Percentiles rank a stretch among this genome's conserved stretches.
Conservation (phyloP, 2,797 vertebrate genomes). For the Chaetodon trifasciatus region DNA sequence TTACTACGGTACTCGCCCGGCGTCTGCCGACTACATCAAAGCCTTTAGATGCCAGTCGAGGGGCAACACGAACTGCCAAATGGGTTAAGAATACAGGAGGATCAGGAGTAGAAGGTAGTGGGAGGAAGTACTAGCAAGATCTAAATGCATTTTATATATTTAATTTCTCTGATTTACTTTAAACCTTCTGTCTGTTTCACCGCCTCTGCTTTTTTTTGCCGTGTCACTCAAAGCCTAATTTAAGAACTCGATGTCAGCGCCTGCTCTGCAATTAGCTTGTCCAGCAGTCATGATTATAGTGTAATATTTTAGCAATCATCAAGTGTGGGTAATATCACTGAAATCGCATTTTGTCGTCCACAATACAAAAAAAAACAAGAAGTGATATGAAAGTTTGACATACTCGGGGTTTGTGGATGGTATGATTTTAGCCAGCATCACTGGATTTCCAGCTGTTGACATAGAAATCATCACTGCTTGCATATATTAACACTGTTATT, state of each 20-base stretch:
- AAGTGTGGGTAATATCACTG: not conserved
- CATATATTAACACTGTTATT: not conserved
- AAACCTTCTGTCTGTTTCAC: constrained; percentile 37
- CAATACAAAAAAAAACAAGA: not conserved
- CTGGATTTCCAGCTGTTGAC: not conserved
- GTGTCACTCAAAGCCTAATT: constrained; percentile 29
- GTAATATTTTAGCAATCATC: constrained; percentile 27
- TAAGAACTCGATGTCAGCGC: constrained; percentile 1
- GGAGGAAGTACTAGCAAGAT: constrained; percentile 12
- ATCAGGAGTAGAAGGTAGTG: constrained; percentile 67
- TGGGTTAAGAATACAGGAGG: constrained; percentile 85
- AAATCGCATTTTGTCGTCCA: not conserved
- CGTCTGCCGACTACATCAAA: constrained; percentile 93
- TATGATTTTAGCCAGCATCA: too few relatives aligned
- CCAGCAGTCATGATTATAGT: constrained; percentile 8
- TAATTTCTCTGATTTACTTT: constrained; percentile 31
- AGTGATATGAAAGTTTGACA: not conserved
- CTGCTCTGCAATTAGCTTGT: constrained; percentile 43
- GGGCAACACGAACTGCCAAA: constrained; percentile 89
- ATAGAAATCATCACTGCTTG: not conserved
- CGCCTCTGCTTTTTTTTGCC: constrained; percentile 29
- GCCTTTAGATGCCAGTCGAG: constrained; percentile 91
- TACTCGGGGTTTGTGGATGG: too few relatives aligned
- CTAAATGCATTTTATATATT: constrained; percentile 22
- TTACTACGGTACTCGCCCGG: constrained; percentile 89